A percentile compares a stretch with the other conserved stretches of the same genome.
phyloP scores from a whole-genome alignment of 2,797 vertebrate species.

The Lacerta agilis region DNA sequence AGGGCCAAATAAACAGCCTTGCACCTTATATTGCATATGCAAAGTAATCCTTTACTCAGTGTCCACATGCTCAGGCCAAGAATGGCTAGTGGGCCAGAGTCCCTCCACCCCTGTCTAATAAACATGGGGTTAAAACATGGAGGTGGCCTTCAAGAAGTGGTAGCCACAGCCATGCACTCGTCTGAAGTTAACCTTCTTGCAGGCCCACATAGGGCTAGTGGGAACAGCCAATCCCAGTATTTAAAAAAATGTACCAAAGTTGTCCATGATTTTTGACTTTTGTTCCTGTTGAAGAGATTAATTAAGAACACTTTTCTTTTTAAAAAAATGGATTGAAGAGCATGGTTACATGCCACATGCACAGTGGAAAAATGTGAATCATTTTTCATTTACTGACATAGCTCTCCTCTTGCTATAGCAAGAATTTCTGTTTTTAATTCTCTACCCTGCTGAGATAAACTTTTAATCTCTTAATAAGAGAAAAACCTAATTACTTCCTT shows the following conservation, averaged over 20 bases:
- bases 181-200: not conserved
- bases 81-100: no score
- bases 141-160: not conserved
- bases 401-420: constrained; percentile 12
- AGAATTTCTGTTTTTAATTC: constrained; percentile 50
- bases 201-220: not conserved
- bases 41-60: no score
- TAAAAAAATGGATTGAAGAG: no score
- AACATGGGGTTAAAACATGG: not conserved
- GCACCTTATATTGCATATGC: no score
- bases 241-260: no score
- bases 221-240: no score
- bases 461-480: constrained; percentile 59
- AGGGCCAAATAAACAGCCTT: no score
- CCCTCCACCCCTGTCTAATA: no score
- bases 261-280: no score
- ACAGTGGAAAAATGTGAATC: no score
- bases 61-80: not conserved
- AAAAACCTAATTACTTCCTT: constrained; percentile 60
- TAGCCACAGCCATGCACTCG: not conserved
- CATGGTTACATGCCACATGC: not conserved
- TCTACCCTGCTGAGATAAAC: constrained; percentile 62
- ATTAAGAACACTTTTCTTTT: no score
- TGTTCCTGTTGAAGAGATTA: no score
- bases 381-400: not conserved